phyloP scores from a whole-genome alignment of 2,888 invertebrate genomes.

The Hesperia comma region DNA sequence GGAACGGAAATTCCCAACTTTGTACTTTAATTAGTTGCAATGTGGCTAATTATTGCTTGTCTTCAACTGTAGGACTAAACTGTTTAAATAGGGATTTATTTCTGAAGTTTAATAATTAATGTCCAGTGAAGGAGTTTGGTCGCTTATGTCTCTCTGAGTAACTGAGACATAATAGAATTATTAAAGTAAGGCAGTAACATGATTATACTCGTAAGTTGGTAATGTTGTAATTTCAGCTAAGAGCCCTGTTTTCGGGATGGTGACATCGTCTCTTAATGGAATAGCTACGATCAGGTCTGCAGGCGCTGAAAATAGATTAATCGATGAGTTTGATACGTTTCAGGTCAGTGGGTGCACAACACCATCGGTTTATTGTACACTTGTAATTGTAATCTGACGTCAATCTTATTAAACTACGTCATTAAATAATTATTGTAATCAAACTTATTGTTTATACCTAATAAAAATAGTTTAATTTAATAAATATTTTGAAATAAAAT shows the following conservation, averaged over 20 bases:
- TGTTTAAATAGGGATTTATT: background rate
- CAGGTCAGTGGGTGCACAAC: conserved; percentile 67
- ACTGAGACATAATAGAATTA: background rate
- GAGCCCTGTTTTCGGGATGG: conserved; percentile 91
- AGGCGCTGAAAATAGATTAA: conserved; percentile 85
- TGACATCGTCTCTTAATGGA: conserved; percentile 89
- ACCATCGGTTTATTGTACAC: background rate
- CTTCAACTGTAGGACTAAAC: background rate
- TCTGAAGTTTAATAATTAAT: background rate
- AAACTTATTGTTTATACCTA: no score
- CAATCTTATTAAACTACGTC: no score
- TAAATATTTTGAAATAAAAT: no score
- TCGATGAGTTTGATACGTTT: conserved; percentile 83
- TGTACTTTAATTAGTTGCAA: background rate
- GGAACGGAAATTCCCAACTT: background rate
- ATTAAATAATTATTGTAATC: no score
- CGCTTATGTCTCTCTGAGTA: background rate
- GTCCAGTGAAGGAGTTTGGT: background rate
- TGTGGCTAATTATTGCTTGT: background rate
- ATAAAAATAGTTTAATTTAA: no score
- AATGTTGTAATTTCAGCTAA: conserved; percentile 80
- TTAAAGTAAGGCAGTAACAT: background rate
- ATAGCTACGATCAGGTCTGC: conserved; percentile 90
- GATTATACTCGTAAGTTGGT: no score
- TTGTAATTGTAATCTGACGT: background rate